A percentile compares a stretch with the other conserved stretches of the same genome.
phyloP scores from a whole-genome alignment of 2,888 invertebrate genomes.

The Drosophila nr. fundita region DNA sequence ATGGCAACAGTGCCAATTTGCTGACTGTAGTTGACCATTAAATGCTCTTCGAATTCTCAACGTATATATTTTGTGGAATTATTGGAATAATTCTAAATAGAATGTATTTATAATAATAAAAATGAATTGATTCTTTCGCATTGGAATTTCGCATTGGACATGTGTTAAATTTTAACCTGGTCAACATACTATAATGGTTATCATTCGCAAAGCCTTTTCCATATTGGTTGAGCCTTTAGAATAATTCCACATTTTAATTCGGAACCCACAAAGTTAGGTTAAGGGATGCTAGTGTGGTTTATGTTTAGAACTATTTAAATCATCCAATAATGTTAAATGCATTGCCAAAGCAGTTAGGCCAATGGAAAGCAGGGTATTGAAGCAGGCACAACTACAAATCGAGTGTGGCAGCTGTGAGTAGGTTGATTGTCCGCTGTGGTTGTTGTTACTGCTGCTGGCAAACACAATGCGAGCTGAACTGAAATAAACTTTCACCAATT shows the following conservation, averaged over 20 bases:
- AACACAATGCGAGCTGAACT: constrained; percentile 67
- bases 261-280: neutral
- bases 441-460: constrained; percentile 55
- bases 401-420: constrained; percentile 55
- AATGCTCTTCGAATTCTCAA: constrained; percentile 22
- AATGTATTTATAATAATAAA: neutral
- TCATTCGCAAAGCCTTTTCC: too few relatives aligned
- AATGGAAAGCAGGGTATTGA: constrained; percentile 29
- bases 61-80: neutral
- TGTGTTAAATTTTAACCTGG: neutral
- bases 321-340: neutral
- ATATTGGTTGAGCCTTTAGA: neutral
- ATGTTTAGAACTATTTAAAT: neutral
- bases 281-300: too few relatives aligned
- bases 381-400: constrained; percentile 18
- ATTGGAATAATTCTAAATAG: neutral
- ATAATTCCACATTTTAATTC: neutral
- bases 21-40: neutral
- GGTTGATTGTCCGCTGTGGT: constrained; percentile 49
- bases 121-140: neutral
- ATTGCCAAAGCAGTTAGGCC: neutral
- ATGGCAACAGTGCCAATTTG: neutral
- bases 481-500: constrained; percentile 80
- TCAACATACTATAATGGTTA: neutral
- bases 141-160: neutral